These are phyloP conservation scores for Champsocephalus gunnari DNA, from an alignment of 2,797 vertebrate species.

Conservation along the genomic window DNA sequence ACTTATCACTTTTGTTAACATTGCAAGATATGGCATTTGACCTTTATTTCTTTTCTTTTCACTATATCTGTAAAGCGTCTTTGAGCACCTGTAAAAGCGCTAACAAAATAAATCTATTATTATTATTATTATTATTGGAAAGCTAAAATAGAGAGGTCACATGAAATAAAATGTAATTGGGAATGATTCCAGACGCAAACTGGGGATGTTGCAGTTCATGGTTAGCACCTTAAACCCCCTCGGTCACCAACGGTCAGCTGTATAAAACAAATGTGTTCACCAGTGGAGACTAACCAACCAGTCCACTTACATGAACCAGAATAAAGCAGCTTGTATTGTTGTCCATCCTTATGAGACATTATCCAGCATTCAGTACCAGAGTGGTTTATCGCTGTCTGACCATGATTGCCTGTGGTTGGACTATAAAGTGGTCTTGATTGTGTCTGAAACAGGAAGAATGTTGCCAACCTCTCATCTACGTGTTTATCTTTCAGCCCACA, in stretches of 20 bases:
- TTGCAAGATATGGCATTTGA: too few relatives aligned
- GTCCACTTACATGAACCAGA: constrained; percentile 23
- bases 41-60: too few relatives aligned
- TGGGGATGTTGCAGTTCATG: background rate
- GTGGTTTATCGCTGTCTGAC: constrained; percentile 52
- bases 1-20: too few relatives aligned
- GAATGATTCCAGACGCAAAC: too few relatives aligned
- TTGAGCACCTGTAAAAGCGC: too few relatives aligned
- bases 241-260: background rate
- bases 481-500: constrained; percentile 75
- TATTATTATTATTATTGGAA: too few relatives aligned
- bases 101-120: too few relatives aligned
- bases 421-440: constrained; percentile 65
- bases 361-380: constrained; percentile 39
- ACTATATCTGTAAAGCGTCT: too few relatives aligned
- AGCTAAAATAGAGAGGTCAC: too few relatives aligned
- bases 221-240: background rate
- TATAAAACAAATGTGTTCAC: constrained; percentile 12
- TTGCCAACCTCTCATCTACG: constrained; percentile 58
- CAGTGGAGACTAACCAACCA: background rate
- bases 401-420: constrained; percentile 68
- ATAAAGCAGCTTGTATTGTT: constrained; percentile 17
- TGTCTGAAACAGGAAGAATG: constrained; percentile 70
- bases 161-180: too few relatives aligned
- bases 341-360: constrained; percentile 28